Evolutionary conservation across 2,888 invertebrate genomes (phyloP).

Genomic region (Acanthoscelides obtectus): DNA sequence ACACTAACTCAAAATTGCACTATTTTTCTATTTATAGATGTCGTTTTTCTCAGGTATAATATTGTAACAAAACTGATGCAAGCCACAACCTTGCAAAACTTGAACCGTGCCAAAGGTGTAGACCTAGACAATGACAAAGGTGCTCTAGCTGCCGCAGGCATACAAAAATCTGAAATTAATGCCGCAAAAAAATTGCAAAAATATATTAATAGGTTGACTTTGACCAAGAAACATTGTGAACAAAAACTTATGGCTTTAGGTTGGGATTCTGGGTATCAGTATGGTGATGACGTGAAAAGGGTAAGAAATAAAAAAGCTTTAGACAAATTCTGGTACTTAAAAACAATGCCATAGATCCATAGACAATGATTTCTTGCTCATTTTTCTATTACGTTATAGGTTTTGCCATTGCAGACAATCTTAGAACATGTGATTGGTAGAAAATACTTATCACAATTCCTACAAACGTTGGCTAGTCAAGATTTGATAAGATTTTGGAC

Average conservation of each 20-base stretch:
- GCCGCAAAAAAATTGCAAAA: slow-evolving; percentile 78
- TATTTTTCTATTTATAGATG: background rate
- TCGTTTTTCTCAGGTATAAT: slow-evolving; percentile 57
- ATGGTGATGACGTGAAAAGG: slow-evolving; percentile 34
- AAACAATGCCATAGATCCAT: background rate
- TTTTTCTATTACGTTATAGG: slow-evolving; percentile 49
- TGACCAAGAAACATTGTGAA: slow-evolving; percentile 79
- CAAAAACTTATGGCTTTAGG: slow-evolving; percentile 68
- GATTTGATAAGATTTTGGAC: slow-evolving; percentile 83
- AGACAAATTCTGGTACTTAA: background rate
- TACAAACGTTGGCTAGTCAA: slow-evolving; percentile 78
- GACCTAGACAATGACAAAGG: slow-evolving; percentile 59
- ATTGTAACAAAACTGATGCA: slow-evolving; percentile 92
- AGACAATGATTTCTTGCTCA: no score
- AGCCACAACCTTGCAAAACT: slow-evolving; percentile 85
- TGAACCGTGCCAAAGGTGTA: slow-evolving; percentile 79
- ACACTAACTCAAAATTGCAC: no score
- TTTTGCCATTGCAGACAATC: slow-evolving; percentile 66
- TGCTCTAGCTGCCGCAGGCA: slow-evolving; percentile 51
- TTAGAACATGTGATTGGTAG: slow-evolving; percentile 76
- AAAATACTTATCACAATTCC: slow-evolving; percentile 73
- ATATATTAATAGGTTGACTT: slow-evolving; percentile 77
- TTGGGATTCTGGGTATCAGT: slow-evolving; percentile 63
- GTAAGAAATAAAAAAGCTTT: slow-evolving; percentile 15
- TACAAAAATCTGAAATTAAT: slow-evolving; percentile 71